Conservation (phyloP, 2,113 vertebrate genomes). For the Pluvialis apricaria region DNA sequence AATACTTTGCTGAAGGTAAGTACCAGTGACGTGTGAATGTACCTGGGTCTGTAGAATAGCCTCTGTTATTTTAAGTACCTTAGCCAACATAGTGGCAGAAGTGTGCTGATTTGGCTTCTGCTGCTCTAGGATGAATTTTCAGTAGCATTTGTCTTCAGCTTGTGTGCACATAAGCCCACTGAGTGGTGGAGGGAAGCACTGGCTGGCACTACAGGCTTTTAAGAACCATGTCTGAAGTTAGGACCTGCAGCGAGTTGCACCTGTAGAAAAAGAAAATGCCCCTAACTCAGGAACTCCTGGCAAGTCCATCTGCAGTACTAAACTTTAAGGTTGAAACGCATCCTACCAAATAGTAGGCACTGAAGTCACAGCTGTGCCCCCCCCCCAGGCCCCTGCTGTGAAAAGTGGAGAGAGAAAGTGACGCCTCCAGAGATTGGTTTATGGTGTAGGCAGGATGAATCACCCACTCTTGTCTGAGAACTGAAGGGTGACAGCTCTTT, state of each 20-base stretch:
- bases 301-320: not conserved
- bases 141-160: not conserved
- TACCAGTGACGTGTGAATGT: not conserved
- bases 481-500: not conserved
- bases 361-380: not conserved
- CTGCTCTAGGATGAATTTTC: not conserved
- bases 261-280: not conserved
- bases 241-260: not conserved
- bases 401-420: not conserved
- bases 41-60: not conserved
- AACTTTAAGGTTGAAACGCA: not conserved
- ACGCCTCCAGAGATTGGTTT: not conserved
- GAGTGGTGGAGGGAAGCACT: not conserved
- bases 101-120: not conserved
- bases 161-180: fast-evolving
- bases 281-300: not conserved
- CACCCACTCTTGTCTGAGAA: not conserved
- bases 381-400: not conserved
- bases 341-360: not conserved
- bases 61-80: not conserved
- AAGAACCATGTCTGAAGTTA: not conserved
- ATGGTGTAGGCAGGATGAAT: not conserved
- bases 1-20: not conserved
- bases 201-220: not conserved
- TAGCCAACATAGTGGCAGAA: not conserved